Conservation (phyloP, 2,888 invertebrate species). For the Agrotis puta region DNA sequence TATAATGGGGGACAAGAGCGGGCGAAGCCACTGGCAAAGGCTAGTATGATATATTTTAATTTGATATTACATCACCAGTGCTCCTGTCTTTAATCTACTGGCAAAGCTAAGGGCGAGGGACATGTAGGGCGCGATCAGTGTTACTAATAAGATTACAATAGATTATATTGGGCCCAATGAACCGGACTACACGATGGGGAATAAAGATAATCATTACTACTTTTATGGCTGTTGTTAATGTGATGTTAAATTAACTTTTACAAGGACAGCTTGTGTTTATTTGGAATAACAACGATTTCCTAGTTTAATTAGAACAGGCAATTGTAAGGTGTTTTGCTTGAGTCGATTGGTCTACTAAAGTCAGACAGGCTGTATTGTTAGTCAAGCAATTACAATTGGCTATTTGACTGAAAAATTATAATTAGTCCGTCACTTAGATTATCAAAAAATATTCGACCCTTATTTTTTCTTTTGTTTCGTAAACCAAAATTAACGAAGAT, state of each 20-base stretch:
- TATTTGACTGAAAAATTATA: no score
- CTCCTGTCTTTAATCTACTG: constrained; percentile 6
- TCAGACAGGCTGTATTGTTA: no score
- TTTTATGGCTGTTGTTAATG: constrained; percentile 15
- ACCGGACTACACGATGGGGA: constrained; percentile 18
- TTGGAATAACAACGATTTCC: no score
- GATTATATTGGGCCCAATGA: constrained; percentile 36
- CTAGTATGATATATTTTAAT: neutral
- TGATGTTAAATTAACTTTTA: constrained; percentile 16
- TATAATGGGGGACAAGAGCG: no score
- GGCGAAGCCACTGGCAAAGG: neutral
- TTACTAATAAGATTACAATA: constrained; percentile 37
- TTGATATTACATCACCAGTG: neutral
- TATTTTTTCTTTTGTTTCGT: no score
- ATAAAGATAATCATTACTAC: constrained; percentile 12
- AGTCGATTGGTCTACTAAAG: no score
- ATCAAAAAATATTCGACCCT: no score
- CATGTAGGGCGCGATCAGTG: constrained; percentile 17
- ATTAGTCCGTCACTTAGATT: no score
- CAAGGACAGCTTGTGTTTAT: neutral
- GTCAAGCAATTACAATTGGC: no score
- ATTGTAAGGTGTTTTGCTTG: no score
- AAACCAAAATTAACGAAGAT: no score
- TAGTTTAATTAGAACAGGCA: no score
- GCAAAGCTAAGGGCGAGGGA: neutral